phyloP scores from a whole-genome alignment of 2,113 vertebrate genomes.

The Ctenodactylus gundi region DNA sequence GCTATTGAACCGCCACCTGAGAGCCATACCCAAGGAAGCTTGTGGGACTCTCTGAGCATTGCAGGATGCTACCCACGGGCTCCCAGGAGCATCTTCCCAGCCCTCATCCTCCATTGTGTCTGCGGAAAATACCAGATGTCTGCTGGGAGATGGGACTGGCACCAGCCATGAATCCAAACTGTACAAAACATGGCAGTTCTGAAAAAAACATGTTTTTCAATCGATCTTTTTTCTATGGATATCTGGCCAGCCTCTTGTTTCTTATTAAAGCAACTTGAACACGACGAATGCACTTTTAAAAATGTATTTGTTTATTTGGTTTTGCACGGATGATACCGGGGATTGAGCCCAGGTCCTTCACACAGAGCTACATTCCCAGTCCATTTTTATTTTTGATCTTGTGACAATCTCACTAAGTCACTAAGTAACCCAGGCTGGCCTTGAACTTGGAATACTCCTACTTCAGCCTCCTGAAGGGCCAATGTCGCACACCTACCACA shows the following conservation, averaged over 20 bases:
- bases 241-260: background rate
- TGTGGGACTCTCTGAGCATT: background rate
- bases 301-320: no score
- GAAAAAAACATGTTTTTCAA: background rate
- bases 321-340: no score
- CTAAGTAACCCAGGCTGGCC: no score
- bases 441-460: no score
- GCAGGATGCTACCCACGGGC: background rate
- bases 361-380: no score
- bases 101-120: accelerated
- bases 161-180: background rate
- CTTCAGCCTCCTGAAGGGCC: no score
- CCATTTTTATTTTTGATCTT: no score
- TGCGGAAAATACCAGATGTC: background rate
- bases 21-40: background rate
- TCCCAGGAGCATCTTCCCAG: background rate
- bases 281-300: no score
- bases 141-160: background rate
- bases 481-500: no score
- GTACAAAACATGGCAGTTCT: background rate
- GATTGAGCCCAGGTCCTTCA: no score
- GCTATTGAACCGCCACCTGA: background rate
- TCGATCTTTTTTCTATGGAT: background rate
- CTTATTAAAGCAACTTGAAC: background rate
- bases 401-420: no score